These are phyloP conservation scores for Clarias laeviceps DNA, from an alignment of 2,797 vertebrate genomes.

Conservation along the genomic window DNA sequence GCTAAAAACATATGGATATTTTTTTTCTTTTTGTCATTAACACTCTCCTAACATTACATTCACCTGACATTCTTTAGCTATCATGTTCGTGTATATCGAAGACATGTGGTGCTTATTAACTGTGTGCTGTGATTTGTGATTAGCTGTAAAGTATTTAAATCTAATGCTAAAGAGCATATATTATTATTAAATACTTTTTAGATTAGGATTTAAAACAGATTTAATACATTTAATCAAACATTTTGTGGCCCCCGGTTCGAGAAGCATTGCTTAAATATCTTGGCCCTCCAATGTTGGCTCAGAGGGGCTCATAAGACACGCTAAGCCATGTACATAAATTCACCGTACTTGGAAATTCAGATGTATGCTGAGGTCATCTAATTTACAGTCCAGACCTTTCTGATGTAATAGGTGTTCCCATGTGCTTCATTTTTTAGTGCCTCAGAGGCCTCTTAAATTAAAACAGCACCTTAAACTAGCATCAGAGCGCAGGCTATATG, in stretches of 20 bases:
- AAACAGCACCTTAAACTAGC: not conserved
- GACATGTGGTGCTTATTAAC: not conserved
- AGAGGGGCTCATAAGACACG: not conserved
- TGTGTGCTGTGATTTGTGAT: not conserved
- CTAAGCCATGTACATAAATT: not conserved
- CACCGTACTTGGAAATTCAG: conserved; percentile 12
- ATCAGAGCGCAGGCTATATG: not conserved
- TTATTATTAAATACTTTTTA: not conserved
- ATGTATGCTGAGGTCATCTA: conserved; percentile 5
- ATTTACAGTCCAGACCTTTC: conserved; percentile 10
- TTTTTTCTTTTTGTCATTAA: not conserved
- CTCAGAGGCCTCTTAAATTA: not conserved
- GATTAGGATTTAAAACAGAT: not conserved
- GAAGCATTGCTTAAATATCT: not conserved
- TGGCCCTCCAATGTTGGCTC: not conserved
- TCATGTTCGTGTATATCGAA: not conserved
- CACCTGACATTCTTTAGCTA: not conserved
- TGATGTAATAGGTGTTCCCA: conserved; percentile 24
- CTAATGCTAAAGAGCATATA: not conserved
- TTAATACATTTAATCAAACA: not conserved
- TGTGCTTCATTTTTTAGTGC: conserved; percentile 10
- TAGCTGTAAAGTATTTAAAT: not conserved
- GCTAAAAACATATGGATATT: not conserved
- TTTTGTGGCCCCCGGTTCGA: not conserved
- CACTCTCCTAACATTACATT: not conserved